Evolutionary conservation across 2,113 vertebrate species (phyloP).

Genomic region (Raja brachyura): DNA sequence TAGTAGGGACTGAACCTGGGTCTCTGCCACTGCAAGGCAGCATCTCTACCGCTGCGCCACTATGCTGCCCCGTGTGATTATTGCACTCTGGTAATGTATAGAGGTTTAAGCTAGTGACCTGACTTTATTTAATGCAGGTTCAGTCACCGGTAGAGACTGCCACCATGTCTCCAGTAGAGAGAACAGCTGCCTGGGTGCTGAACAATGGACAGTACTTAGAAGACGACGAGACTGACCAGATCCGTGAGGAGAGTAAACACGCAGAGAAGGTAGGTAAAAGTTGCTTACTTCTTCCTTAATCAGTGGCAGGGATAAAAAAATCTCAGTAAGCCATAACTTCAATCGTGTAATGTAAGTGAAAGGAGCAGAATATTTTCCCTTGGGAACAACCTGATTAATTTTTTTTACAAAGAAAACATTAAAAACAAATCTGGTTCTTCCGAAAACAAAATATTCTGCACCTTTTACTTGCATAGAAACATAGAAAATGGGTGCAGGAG

Average conservation of each 20-base stretch:
- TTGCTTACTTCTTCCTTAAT: not conserved
- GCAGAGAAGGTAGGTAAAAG: slow-evolving; percentile 72
- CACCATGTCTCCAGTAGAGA: slow-evolving; percentile 90
- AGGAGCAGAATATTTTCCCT: too few species aligned
- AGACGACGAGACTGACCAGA: slow-evolving; percentile 60
- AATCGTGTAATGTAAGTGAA: too few species aligned
- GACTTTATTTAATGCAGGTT: slow-evolving; percentile 53
- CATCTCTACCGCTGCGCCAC: too few species aligned
- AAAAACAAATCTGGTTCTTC: not conserved
- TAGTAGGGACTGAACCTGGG: too few species aligned
- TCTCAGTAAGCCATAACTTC: too few species aligned
- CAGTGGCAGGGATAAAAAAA: too few species aligned
- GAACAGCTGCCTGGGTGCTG: slow-evolving; percentile 93
- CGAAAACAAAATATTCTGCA: not conserved
- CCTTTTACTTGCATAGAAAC: not conserved
- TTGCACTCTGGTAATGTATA: not conserved
- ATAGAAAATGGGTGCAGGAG: too few species aligned
- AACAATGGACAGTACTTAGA: slow-evolving; percentile 93
- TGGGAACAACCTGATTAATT: too few species aligned
- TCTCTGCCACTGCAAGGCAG: too few species aligned
- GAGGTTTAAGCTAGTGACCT: not conserved
- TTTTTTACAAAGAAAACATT: not conserved
- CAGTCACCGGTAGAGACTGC: slow-evolving; percentile 78
- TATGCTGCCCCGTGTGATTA: too few species aligned
- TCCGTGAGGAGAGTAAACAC: slow-evolving; percentile 66